These are phyloP conservation scores for Lagria hirta DNA, from an alignment of 2,888 invertebrate species.

Conservation along the genomic window DNA sequence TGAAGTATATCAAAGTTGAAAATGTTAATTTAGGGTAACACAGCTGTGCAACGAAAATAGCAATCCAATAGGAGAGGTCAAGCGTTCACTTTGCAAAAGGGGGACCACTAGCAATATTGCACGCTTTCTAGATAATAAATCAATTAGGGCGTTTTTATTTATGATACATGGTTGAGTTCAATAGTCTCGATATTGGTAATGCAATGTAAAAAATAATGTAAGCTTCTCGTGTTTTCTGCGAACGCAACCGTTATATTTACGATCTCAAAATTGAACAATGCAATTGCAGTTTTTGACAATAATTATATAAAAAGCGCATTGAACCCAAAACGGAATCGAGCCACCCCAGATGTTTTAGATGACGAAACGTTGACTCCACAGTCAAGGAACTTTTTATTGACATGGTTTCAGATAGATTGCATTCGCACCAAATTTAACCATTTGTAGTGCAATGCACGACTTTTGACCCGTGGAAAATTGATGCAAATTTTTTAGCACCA, in stretches of 20 bases:
- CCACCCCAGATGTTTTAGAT: conserved; percentile 15
- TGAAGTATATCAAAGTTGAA: conserved; percentile 13
- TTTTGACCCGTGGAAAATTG: conserved; percentile 15
- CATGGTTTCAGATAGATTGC: conserved; percentile 9
- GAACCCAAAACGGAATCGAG: conserved; percentile 12
- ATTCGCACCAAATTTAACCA: conserved; percentile 18
- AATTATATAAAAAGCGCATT: conserved; percentile 17
- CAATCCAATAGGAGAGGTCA: conserved; percentile 23
- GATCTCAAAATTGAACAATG: conserved; percentile 37
- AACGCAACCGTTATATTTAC: conserved; percentile 38
- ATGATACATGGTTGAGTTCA: conserved; percentile 38
- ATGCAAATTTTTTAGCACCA: conserved; percentile 13
- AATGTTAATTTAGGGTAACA: conserved; percentile 20
- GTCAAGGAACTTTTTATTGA: conserved; percentile 21
- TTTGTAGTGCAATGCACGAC: conserved; percentile 17
- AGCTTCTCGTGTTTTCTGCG: conserved; percentile 18
- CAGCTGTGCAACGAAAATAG: conserved; percentile 20
- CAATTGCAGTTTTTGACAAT: conserved; percentile 26
- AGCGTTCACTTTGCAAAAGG: conserved; percentile 24
- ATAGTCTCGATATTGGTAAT: conserved; percentile 32
- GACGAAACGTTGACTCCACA: conserved; percentile 10
- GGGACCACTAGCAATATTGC: conserved; percentile 22
- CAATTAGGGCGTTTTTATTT: conserved; percentile 43
- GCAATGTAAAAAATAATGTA: conserved; percentile 24
- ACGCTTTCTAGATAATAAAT: conserved; percentile 44